Evolutionary conservation across 2,113 vertebrate species (phyloP).

Genomic region (Myxocyprinus asiaticus): DNA sequence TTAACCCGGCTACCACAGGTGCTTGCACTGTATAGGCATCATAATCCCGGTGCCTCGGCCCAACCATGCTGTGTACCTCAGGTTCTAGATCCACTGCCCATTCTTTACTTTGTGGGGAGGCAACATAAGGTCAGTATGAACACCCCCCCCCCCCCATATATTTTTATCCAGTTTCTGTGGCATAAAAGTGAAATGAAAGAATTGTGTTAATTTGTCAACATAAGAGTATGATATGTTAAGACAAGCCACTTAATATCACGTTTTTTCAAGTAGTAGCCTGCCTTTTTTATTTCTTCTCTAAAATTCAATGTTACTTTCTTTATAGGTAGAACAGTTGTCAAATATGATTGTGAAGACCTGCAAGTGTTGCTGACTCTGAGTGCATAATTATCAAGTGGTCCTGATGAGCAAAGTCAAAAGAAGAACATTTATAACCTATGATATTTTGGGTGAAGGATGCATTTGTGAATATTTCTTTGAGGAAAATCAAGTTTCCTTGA

Average conservation of each 20-base stretch:
- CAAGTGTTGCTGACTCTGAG: conserved; percentile 89
- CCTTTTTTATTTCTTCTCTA: neutral
- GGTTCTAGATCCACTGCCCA: conserved; percentile 83
- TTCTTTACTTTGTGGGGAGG: conserved; percentile 90
- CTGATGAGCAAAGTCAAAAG: neutral
- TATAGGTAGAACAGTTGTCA: conserved; percentile 86
- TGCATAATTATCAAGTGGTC: neutral
- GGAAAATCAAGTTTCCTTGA: neutral
- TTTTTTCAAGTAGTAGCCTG: too few species aligned
- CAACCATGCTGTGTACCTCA: conserved; percentile 89
- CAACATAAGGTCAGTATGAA: conserved; percentile 73
- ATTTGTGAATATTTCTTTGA: neutral
- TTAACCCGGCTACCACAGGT: conserved; percentile 69
- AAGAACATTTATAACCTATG: too few species aligned
- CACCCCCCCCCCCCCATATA: neutral
- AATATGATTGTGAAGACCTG: conserved; percentile 91
- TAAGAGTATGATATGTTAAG: neutral
- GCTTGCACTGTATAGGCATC: conserved; percentile 86
- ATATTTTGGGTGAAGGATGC: neutral
- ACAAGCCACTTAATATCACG: neutral
- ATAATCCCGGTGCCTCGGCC: conserved; percentile 88
- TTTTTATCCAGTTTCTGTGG: neutral
- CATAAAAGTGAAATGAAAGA: neutral
- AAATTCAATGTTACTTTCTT: conserved; percentile 5
- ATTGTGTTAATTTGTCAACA: neutral